A percentile compares a stretch with the other conserved stretches of the same genome.
These are phyloP conservation scores for Ammospiza nelsoni DNA, from an alignment of 2,113 vertebrate genomes.

Conservation along the genomic window DNA sequence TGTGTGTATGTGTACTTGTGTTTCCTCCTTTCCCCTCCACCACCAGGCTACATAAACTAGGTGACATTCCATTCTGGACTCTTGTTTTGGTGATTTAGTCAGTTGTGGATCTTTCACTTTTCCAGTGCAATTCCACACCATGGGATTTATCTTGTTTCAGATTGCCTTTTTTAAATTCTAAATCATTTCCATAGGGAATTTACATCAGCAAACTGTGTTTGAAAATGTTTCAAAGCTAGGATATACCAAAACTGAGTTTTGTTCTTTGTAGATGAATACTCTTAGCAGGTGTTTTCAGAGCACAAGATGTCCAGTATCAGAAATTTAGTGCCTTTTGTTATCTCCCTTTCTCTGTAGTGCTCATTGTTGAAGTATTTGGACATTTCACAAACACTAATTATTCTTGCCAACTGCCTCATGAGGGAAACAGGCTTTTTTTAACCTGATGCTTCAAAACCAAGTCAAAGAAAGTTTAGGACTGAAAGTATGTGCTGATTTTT, in stretches of 20 bases:
- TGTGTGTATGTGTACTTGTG: background rate
- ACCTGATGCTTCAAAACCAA: background rate
- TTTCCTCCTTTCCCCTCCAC: background rate
- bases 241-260: background rate
- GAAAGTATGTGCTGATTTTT: background rate
- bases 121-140: background rate
- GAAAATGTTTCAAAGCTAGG: background rate
- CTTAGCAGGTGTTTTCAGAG: background rate
- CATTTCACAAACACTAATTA: background rate
- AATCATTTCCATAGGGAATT: background rate
- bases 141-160: background rate
- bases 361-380: background rate
- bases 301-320: background rate
- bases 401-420: background rate
- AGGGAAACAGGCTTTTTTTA: background rate
- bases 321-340: background rate
- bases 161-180: background rate
- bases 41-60: background rate
- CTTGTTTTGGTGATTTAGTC: background rate
- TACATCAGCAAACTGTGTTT: background rate
- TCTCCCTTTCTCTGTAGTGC: background rate
- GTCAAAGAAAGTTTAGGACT: background rate
- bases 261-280: background rate
- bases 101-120: background rate
- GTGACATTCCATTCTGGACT: background rate